Base-by-base conservation (phyloP, 2,888 invertebrate species). In the Sarcophaga carnaria region DNA sequence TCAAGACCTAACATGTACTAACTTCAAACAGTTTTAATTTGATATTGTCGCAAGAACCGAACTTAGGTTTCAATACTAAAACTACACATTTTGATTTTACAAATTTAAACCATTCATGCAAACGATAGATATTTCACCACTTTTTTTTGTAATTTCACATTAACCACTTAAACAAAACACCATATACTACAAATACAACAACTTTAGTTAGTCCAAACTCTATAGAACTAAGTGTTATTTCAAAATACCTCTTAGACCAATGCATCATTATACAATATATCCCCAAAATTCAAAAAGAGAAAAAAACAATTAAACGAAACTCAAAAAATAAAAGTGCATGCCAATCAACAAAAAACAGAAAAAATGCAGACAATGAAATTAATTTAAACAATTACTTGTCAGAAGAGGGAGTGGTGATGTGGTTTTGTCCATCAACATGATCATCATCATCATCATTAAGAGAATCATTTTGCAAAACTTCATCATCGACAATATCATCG, bases 311-410 rank as follows among this genome's bases (percentile, higher is more conserved):
- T 37, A 37, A 69, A 62, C 27, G 22, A 77, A 54, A 54, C 67
- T n/a, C 27, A 63, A 64, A 45, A 49, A 17, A 12, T 25, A 67
- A 8, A 25, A 74, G 25, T 83, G 67, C 83, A 88, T 86, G 82
- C 85, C 75, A 86, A 83, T 37, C 45, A 76, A 75, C 22, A 54
- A 76, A 49, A 75, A 54, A 76, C 12, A 78, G 80, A 14, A 14
- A 37, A 37, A 37, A 10, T 37, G 37, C 37, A 37, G 37, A 37
- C 37, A 54, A 54, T 14, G 54, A 54, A 54, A 54, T 54, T 14
- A 54, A 76, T 67, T 59, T 37, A 20, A 70, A 76, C 47, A 66
- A 82, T 87, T 87, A 87, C 87, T 87, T 86, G 69, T 88, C 82
- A 54, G 4, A 3, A 47, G 72, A 22, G 75, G 81, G 27, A 77